These are phyloP conservation scores for Lissocephala sabroskyi DNA, from an alignment of 2,888 invertebrate species.

Conservation along the genomic window DNA sequence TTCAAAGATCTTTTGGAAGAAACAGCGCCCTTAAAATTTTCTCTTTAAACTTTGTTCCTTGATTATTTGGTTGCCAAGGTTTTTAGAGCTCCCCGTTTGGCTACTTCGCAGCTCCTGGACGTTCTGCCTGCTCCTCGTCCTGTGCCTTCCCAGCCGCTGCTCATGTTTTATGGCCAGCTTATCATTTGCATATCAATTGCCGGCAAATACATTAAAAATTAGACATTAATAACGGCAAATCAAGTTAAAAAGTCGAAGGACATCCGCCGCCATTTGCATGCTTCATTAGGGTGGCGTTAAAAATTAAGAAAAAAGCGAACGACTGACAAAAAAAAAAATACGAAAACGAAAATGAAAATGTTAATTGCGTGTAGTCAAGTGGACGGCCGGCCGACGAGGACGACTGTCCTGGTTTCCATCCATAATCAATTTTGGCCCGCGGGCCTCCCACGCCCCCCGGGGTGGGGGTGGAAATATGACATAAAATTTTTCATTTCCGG, in stretches of 20 bases:
- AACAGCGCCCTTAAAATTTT: too few relatives aligned
- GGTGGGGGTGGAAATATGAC: constrained; percentile 52
- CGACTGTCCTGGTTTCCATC: too few relatives aligned
- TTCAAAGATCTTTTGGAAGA: too few relatives aligned
- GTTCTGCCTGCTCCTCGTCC: too few relatives aligned
- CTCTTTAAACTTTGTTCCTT: too few relatives aligned
- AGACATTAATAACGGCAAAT: constrained; percentile 54
- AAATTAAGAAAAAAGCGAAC: neutral
- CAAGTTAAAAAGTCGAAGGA: constrained; percentile 45
- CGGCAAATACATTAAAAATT: constrained; percentile 54
- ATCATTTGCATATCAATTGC: constrained; percentile 60
- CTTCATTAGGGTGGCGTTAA: constrained; percentile 39
- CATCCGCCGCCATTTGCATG: constrained; percentile 51
- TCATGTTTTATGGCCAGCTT: too few relatives aligned
- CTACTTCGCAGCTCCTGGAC: too few relatives aligned
- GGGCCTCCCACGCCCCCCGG: constrained; percentile 26
- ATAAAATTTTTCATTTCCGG: constrained; percentile 67
- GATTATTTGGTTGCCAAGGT: too few relatives aligned
- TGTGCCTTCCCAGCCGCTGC: too few relatives aligned
- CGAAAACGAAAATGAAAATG: constrained; percentile 50
- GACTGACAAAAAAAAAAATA: too few relatives aligned
- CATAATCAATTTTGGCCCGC: constrained; percentile 69
- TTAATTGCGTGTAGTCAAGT: constrained; percentile 41
- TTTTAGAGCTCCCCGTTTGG: too few relatives aligned
- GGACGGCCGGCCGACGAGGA: constrained; percentile 4